Percentiles rank a stretch among this genome's conserved stretches.
These are phyloP conservation scores for Siderastrea siderea DNA, from an alignment of 92 coral and sea anemone genomes.

Conservation along the genomic window DNA sequence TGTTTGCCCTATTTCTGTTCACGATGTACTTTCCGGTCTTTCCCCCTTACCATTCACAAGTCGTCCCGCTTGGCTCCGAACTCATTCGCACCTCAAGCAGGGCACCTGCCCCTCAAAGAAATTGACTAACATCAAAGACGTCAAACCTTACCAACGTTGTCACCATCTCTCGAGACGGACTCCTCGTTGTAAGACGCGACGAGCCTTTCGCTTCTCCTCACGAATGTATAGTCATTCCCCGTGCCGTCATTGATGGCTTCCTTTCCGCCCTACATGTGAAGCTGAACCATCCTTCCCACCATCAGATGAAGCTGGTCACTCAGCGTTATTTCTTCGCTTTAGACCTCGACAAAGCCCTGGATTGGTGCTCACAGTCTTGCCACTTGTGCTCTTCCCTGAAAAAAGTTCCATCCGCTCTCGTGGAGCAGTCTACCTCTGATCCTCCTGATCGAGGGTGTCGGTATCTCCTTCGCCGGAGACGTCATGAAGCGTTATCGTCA, in stretches of 20 bases:
- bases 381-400: constrained; percentile 27
- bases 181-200: constrained; percentile 56
- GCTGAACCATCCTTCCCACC: constrained; percentile 66
- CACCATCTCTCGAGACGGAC: constrained; percentile 56
- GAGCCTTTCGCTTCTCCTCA: constrained; percentile 36
- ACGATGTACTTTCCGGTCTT: constrained; percentile 34
- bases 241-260: constrained; percentile 48
- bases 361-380: constrained; percentile 14
- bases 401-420: constrained; percentile 19
- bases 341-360: constrained; percentile 42
- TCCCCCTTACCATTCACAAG: constrained; percentile 31
- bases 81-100: constrained; percentile 64
- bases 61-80: constrained; percentile 59
- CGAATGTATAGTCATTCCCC: constrained; percentile 41
- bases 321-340: constrained; percentile 44
- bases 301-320: constrained; percentile 37
- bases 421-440: constrained; percentile 39
- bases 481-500: constrained; percentile 28
- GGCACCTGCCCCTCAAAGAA: constrained; percentile 62
- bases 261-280: constrained; percentile 58
- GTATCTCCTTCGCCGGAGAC: constrained; percentile 37
- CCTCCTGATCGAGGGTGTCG: constrained; percentile 20
- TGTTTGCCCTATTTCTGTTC: constrained; percentile 51
- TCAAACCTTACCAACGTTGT: constrained; percentile 56
- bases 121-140: constrained; percentile 39